Percentiles rank a stretch among this genome's conserved stretches.
Conservation (phyloP, 2,797 vertebrate species). For the Valencia hispanica region DNA sequence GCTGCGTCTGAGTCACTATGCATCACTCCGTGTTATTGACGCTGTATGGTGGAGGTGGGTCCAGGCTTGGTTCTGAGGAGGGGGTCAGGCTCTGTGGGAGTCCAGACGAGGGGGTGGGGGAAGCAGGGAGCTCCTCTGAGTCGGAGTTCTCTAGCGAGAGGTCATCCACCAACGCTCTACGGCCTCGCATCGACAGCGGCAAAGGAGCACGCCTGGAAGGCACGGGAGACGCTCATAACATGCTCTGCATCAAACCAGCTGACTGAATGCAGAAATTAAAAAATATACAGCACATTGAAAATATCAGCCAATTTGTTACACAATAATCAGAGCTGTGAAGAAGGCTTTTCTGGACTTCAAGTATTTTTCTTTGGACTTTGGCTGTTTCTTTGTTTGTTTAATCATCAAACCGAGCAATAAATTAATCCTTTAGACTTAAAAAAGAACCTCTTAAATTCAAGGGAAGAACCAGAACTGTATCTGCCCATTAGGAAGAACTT, state of each 20-base stretch:
- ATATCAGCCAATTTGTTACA: neutral
- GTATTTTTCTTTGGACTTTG: neutral
- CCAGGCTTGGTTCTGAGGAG: constrained; percentile 75
- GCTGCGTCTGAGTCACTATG: constrained; percentile 32
- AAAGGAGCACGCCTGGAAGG: constrained; percentile 76
- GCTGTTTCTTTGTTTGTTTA: neutral
- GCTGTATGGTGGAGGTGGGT: constrained; percentile 74
- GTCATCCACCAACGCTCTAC: constrained; percentile 88
- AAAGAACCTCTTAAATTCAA: neutral
- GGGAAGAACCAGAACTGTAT: neutral
- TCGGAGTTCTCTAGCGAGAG: constrained; percentile 89
- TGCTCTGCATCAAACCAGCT: neutral
- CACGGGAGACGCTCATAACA: constrained; percentile 5
- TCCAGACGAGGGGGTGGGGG: constrained; percentile 80
- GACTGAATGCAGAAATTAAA: neutral
- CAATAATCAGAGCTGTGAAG: neutral
- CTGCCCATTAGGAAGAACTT: neutral
- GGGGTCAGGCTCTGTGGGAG: constrained; percentile 78
- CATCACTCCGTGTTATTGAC: constrained; percentile 81
- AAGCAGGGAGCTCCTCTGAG: constrained; percentile 84
- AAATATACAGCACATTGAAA: too few species aligned
- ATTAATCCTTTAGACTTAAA: neutral
- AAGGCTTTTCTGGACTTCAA: neutral
- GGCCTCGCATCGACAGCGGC: constrained; percentile 82
- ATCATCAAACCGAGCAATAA: neutral